phyloP scores from a whole-genome alignment of 2,888 invertebrate species.

The Loripinus fragilis region DNA sequence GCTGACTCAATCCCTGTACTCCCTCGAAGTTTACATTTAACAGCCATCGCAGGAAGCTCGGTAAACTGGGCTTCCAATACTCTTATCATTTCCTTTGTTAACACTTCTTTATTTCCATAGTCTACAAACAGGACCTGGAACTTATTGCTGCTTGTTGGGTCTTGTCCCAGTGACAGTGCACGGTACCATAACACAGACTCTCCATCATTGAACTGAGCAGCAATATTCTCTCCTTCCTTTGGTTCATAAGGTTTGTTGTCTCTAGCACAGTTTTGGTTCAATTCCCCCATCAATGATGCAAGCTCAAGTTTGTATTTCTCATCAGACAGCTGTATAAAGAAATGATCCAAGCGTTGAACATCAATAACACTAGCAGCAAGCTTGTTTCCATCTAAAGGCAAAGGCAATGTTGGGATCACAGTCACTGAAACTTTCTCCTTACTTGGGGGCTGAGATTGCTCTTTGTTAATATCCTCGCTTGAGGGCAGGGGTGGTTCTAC shows the following conservation, averaged over 20 bases:
- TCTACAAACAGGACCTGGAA: constrained; percentile 77
- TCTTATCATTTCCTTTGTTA: constrained; percentile 49
- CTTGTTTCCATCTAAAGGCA: constrained; percentile 29
- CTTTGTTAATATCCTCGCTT: too few species aligned
- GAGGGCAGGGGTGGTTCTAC: too few species aligned
- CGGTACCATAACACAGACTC: constrained; percentile 48
- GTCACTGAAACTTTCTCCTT: neutral
- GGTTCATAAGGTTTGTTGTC: constrained; percentile 28
- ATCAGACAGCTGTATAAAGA: constrained; percentile 29
- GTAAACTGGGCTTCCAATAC: constrained; percentile 48
- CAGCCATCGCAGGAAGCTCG: constrained; percentile 62
- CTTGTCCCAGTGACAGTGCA: constrained; percentile 29
- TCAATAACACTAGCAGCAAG: constrained; percentile 17
- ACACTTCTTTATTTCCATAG: constrained; percentile 76
- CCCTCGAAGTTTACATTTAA: constrained; percentile 59
- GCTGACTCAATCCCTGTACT: constrained; percentile 30
- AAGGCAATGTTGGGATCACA: neutral
- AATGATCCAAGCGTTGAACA: constrained; percentile 32
- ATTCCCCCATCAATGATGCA: constrained; percentile 25
- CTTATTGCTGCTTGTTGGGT: constrained; percentile 25
- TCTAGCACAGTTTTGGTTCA: constrained; percentile 32
- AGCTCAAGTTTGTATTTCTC: neutral
- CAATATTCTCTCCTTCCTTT: constrained; percentile 46
- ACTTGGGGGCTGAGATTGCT: too few species aligned
- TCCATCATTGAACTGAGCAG: constrained; percentile 46